These are phyloP conservation scores for Harpalus rubripes DNA, from an alignment of 2,888 invertebrate genomes.

Conservation along the genomic window DNA sequence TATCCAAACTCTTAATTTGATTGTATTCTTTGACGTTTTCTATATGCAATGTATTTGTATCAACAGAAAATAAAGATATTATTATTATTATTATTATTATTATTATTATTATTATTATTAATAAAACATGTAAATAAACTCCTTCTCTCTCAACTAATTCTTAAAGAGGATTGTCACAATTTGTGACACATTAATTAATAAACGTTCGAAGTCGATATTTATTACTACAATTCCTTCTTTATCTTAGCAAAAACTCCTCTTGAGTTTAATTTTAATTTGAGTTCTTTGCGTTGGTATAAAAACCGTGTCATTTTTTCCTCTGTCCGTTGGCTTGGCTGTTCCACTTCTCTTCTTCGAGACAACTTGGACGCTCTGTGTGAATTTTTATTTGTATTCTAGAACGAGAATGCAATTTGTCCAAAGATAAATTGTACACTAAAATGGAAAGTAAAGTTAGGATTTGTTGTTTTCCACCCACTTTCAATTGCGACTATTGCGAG, in stretches of 20 bases:
- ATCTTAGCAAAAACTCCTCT: constrained; percentile 1
- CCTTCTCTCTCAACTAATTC: no score
- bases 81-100: no score
- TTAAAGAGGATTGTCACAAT: no score
- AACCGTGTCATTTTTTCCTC: constrained; percentile 11
- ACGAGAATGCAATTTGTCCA: background rate
- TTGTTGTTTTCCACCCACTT: background rate
- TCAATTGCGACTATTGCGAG: background rate
- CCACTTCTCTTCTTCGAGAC: background rate
- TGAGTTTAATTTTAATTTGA: background rate
- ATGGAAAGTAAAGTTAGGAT: constrained; percentile 3
- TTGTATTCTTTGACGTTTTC: no score
- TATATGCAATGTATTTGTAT: no score
- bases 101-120: no score
- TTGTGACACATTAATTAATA: no score
- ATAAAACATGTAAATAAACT: no score
- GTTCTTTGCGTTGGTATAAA: background rate
- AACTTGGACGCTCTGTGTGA: background rate
- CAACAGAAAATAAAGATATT: no score
- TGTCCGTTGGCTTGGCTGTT: background rate
- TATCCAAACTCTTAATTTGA: no score
- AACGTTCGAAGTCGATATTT: background rate
- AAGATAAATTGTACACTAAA: background rate
- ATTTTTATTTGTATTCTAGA: constrained; percentile 22
- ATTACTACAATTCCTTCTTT: background rate